These are phyloP conservation scores for Phyto melanocephala DNA, from an alignment of 2,888 invertebrate genomes.

Conservation along the genomic window DNA sequence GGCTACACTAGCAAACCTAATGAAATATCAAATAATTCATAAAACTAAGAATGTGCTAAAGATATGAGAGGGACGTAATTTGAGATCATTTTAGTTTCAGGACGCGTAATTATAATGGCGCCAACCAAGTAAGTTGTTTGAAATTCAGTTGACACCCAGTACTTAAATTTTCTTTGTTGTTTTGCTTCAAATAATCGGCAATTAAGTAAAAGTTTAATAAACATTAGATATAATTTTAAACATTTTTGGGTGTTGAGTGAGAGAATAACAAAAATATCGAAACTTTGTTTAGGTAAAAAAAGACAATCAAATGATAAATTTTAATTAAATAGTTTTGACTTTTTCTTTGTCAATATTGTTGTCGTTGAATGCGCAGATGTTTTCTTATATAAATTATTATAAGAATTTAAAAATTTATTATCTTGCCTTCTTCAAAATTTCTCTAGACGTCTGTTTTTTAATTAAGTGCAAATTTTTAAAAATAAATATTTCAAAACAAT, in stretches of 20 bases:
- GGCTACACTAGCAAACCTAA: background rate
- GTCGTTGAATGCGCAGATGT: background rate
- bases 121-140: constrained; percentile 33
- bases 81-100: constrained; percentile 29
- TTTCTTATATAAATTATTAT: no score
- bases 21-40: constrained; percentile 1
- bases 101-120: constrained; percentile 28
- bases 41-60: constrained; percentile 42
- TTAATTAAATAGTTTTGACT: no score
- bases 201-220: constrained; percentile 9
- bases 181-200: constrained; percentile 15
- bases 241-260: background rate
- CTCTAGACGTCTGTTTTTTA: no score
- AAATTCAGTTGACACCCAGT: constrained; percentile 38
- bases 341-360: no score
- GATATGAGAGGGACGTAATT: constrained; percentile 34
- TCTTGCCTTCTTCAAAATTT: no score
- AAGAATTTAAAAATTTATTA: no score
- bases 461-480: background rate
- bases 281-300: no score
- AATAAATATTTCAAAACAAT: background rate
- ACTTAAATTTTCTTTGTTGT: background rate
- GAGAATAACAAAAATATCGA: no score
- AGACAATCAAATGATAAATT: no score
- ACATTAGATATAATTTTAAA: background rate